Evolutionary conservation across 2,113 vertebrate species (phyloP), one percentile per base, ranked within the genome.

Genomic region (Chlorodrepanis virens): DNA sequence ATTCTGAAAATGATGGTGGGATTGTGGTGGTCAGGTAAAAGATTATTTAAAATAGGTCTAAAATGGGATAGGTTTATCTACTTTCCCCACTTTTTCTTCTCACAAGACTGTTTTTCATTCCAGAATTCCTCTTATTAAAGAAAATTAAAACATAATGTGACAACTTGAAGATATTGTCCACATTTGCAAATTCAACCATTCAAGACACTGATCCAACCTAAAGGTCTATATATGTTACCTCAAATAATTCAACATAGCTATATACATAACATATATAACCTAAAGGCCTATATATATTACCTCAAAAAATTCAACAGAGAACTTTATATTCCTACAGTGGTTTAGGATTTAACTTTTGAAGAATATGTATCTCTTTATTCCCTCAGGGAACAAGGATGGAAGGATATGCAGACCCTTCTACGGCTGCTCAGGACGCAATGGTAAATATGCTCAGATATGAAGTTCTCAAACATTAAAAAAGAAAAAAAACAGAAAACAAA

Each of bases 351-450:
- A 82, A 75, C 15, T 78, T 75, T 27, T 80, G 54, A 83, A 78
- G 35, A 39, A 82, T 56, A 53, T 7, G 1, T 54, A 22, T 44
- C 2, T 18, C 76, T 23, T 89, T 69, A 40, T 89, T 5, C 44
- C 78, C 67, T 18, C 86, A 98, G 98, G 98, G 97, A 94, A 95
- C 92, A 83, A 98, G 98, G 65, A 97, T 98, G 85, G 98, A 98
- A 93, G 98, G 98, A 33, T 98, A 98, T 35, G 37, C 97, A 23
- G 97, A 98, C 78, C 98, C 98, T 61, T 97, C 83, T 12, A 89
- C 96, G 91, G 98, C 97, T 82, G 94, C 96, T 75, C 98, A 98
- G 82, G 98, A 98, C 59, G 98, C 98, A 40, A 97, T 97, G 98
- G 98, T 98, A 98, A 98, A 57, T 80, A 83, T 6, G 49, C 24